Conservation (phyloP, 2,888 invertebrate species). For the Oscheius sp. region DNA sequence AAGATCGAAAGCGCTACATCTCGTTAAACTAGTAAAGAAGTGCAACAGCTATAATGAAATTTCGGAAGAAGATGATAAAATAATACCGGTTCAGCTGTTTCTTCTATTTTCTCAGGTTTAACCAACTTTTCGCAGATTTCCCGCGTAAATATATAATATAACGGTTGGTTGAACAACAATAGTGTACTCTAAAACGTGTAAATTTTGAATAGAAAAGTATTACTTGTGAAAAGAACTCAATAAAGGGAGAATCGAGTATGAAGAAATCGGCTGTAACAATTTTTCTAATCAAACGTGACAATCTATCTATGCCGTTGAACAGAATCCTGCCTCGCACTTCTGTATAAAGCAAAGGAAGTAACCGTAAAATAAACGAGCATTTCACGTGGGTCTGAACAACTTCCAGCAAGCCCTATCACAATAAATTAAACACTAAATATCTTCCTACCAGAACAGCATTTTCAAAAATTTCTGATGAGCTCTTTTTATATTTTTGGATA, state of each 20-base stretch:
- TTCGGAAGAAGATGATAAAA: background rate
- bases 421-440: background rate
- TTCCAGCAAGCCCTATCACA: background rate
- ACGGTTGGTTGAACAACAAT: background rate
- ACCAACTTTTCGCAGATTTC: background rate
- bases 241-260: slow-evolving; percentile 35
- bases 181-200: background rate
- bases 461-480: background rate
- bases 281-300: background rate
- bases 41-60: background rate
- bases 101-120: background rate
- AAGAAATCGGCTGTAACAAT: slow-evolving; percentile 42
- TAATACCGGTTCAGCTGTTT: background rate
- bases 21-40: slow-evolving; percentile 9
- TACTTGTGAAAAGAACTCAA: slow-evolving; percentile 41
- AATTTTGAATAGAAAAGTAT: background rate
- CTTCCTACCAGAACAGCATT: slow-evolving; percentile 6
- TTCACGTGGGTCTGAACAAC: background rate
- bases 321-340: background rate
- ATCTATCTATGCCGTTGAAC: background rate
- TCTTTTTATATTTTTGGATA: slow-evolving; percentile 34
- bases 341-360: background rate
- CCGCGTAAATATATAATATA: background rate
- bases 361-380: background rate
- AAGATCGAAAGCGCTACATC: slow-evolving; percentile 52